Base-by-base conservation (phyloP, 2,113 vertebrate species). In the Scortum barcoo region DNA sequence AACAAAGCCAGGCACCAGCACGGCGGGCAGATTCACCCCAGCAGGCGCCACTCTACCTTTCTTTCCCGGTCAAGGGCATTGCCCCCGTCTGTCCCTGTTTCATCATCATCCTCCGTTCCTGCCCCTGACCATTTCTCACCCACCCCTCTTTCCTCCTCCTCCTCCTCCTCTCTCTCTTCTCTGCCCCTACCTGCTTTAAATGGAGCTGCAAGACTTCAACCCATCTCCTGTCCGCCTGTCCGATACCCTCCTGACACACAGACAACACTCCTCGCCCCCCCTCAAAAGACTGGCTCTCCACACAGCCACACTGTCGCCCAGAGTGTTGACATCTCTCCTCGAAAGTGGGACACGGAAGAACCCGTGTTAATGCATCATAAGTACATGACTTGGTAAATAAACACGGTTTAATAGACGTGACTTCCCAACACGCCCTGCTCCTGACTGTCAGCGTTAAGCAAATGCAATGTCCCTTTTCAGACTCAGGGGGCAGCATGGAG, bases 1-100 rank as follows among this genome's bases (percentile, higher is more conserved):
- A 96, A 96, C 93, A 96, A 78, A 95, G 56, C 7, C 73, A 40
- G 94, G 93, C 94, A 91, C 94, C 94, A 94, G 89, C 22, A 19
- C 8, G 93, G 82, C 89, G 73, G 89, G 58, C 91, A 77, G 80
- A 84, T 84, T 91, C 92, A 91, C 83, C 91, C 89, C 87, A 83
- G 84, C 86, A 90, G 94, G 93, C 93, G 94, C 92, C 93, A 92
- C 88, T 84, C 80, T 72, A 56, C 87, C 86, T 63, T 83, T 84
- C 72, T 53, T 69, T 65, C 78, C 81, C 7, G 44, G 61, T 77
- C 44, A 51, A 88, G 94, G 94, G 38, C 94, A 89, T 90, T 91
- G 90, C 86, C 88, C 89, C 84, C 63, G 22, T 83, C 79, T 82
- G 80, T 85, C 77, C 48, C 58, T 76, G 84, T 83, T 88, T 84